phyloP scores from a whole-genome alignment of 2,113 vertebrate species.

The Sorex fumeus region DNA sequence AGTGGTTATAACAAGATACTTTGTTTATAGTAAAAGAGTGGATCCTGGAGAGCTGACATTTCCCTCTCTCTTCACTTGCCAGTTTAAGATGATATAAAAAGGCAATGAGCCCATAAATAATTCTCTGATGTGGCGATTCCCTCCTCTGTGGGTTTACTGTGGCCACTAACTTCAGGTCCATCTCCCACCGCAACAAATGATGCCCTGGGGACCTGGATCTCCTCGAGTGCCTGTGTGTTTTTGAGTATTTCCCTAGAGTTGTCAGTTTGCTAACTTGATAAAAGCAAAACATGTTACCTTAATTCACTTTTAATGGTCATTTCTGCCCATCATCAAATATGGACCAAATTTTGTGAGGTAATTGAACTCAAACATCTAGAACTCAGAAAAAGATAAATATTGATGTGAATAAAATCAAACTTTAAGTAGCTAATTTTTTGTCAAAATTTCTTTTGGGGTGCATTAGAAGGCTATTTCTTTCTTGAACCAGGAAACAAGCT shows the following conservation, averaged over 20 bases:
- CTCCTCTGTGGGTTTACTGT: background rate
- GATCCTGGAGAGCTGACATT: slow-evolving; percentile 15
- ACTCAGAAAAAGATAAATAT: background rate
- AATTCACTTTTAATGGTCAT: background rate
- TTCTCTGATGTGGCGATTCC: background rate
- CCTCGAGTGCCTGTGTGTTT: background rate
- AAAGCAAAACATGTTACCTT: slow-evolving; percentile 21
- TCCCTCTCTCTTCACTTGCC: background rate
- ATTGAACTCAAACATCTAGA: background rate
- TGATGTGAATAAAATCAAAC: background rate
- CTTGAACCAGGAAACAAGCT: slow-evolving; percentile 6
- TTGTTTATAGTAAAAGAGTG: slow-evolving; percentile 11
- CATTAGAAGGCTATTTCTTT: slow-evolving; percentile 26
- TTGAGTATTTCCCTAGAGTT: background rate
- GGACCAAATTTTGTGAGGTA: background rate
- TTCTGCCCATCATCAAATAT: background rate
- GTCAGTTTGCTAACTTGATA: slow-evolving; percentile 12
- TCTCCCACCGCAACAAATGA: background rate
- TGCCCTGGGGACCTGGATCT: background rate
- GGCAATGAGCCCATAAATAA: background rate
- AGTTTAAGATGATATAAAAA: slow-evolving; percentile 44
- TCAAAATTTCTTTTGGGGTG: slow-evolving; percentile 16
- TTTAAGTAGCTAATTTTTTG: slow-evolving; percentile 42
- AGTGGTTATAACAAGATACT: background rate
- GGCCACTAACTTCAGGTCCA: background rate